Evolutionary conservation across 2,113 vertebrate genomes (phyloP).

Genomic region (Thryonomys swinderianus): DNA sequence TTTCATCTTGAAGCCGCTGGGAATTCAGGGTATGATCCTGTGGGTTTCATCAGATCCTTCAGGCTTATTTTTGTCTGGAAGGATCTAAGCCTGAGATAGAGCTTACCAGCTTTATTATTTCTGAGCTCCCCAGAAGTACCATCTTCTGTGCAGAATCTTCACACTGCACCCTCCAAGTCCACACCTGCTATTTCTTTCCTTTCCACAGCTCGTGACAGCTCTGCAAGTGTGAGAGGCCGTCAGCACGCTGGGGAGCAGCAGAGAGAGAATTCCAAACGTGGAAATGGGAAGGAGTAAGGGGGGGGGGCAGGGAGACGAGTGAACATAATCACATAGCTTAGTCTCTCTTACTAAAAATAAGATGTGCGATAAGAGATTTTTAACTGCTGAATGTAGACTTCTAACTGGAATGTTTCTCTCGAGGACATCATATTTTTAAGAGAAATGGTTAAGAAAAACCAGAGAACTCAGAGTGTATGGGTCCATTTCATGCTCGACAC

Average conservation of each 20-base stretch:
- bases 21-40: not conserved
- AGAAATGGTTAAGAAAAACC: conserved; percentile 38
- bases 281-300: not conserved
- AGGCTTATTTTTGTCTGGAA: conserved; percentile 37
- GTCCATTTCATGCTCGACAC: not conserved
- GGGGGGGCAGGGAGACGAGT: not conserved
- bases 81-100: not conserved
- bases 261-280: conserved; percentile 63
- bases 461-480: not conserved
- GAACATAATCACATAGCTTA: conserved; percentile 60
- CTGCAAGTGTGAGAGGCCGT: conserved; percentile 70
- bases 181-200: conserved; percentile 52
- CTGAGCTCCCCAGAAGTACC: conserved; percentile 26
- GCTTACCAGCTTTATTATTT: conserved; percentile 36
- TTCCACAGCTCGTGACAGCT: conserved; percentile 32
- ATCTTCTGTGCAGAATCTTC: not conserved
- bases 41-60: not conserved
- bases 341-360: conserved; percentile 71
- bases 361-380: conserved; percentile 49
- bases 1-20: not conserved
- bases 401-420: conserved; percentile 49
- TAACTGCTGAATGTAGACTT: conserved; percentile 54
- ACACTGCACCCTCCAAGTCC: not conserved
- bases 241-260: conserved; percentile 61
- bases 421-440: conserved; percentile 43